Percentiles rank a stretch among this genome's conserved stretches.
Conservation (phyloP, 1,140 invertebrate species). For the Drosophila quadrilineata region DNA sequence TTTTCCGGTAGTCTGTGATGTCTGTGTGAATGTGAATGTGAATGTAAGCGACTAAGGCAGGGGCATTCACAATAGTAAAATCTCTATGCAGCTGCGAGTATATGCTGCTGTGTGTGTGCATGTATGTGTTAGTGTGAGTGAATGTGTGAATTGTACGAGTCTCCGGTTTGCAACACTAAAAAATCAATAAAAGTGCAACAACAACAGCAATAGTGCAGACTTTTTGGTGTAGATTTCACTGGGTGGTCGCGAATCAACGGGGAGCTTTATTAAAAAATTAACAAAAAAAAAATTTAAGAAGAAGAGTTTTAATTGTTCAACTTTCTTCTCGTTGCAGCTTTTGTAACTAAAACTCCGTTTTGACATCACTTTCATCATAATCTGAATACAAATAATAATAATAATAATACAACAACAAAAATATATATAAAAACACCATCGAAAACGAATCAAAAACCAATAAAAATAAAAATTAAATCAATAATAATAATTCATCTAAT, state of each 20-base stretch:
- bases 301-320: constrained; percentile 27
- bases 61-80: constrained; percentile 33
- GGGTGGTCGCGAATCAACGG: constrained; percentile 20
- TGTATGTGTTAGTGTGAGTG: constrained; percentile 24
- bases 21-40: no score
- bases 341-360: constrained; percentile 88
- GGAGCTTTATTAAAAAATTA: constrained; percentile 14
- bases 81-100: constrained; percentile 32
- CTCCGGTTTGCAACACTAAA: constrained; percentile 73
- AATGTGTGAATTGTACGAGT: constrained; percentile 62
- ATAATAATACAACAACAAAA: constrained; percentile 66
- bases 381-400: constrained; percentile 79
- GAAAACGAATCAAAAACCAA: constrained; percentile 81
- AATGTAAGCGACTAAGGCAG: not conserved
- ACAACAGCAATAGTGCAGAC: constrained; percentile 43
- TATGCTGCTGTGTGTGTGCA: constrained; percentile 25
- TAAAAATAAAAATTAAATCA: no score
- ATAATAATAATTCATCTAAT: constrained; percentile 67
- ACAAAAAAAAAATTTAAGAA: constrained; percentile 7
- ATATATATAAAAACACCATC: constrained; percentile 73
- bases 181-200: constrained; percentile 74
- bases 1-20: constrained; percentile 39
- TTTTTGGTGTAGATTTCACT: constrained; percentile 68
- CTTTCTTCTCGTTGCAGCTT: constrained; percentile 85
- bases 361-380: constrained; percentile 82